phyloP scores from a whole-genome alignment of 2,888 invertebrate genomes.

The Drosophila acutilabella region DNA sequence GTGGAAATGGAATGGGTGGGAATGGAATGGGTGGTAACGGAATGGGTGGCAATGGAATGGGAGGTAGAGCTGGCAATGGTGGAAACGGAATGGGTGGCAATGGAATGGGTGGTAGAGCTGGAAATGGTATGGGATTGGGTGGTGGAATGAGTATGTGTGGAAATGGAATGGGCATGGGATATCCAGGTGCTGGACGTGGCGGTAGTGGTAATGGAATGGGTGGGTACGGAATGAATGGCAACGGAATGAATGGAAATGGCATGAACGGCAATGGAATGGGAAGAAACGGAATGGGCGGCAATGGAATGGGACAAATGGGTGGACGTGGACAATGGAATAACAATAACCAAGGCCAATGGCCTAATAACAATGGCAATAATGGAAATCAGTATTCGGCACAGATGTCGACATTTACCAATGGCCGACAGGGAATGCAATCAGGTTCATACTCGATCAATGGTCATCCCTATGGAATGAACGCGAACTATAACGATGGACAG shows the following conservation, averaged over 20 bases:
- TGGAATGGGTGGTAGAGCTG: constrained; percentile 4
- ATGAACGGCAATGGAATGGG: constrained; percentile 24
- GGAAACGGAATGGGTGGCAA: constrained; percentile 17
- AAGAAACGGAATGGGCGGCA: constrained; percentile 4
- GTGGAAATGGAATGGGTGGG: constrained; percentile 10
- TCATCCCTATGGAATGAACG: constrained; percentile 22
- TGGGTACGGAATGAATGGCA: constrained; percentile 2
- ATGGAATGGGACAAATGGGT: constrained; percentile 31
- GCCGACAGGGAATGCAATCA: constrained; percentile 26
- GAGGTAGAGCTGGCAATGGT: constrained; percentile 4
- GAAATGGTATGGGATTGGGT: not conserved
- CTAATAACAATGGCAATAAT: constrained; percentile 13
- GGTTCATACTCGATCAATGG: constrained; percentile 34
- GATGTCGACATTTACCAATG: constrained; percentile 26
- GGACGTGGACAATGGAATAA: constrained; percentile 25
- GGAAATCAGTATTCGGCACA: constrained; percentile 33
- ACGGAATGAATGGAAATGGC: constrained; percentile 14
- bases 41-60: constrained; percentile 20
- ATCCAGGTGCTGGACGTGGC: not conserved
- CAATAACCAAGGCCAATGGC: constrained; percentile 18
- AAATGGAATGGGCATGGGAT: constrained; percentile 4
- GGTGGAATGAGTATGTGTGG: constrained; percentile 18
- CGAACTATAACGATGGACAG: constrained; percentile 27
- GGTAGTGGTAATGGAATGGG: constrained; percentile 22
- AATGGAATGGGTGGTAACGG: constrained; percentile 16